Evolutionary conservation across 2,113 vertebrate genomes (phyloP), one percentile per base, ranked within the genome.

Genomic region (Emydocephalus ijimae): DNA sequence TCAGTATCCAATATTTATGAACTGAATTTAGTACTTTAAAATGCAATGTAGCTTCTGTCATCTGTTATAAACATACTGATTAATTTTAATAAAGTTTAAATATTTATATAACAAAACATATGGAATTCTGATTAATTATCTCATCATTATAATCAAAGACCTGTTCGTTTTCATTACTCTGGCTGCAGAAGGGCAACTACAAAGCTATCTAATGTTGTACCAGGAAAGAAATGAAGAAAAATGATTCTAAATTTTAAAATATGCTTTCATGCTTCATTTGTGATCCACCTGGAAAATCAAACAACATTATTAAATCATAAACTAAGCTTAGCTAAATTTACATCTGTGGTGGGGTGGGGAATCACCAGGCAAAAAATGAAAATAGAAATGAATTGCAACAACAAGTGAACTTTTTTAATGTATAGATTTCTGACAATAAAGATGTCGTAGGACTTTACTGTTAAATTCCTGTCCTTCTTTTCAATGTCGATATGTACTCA

Each of bases 1-100:
- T 91, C 87, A 54, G 55, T 88, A 59, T 89, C 85, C 90, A 64
- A n/a, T 85, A 5, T 29, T 86, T 93, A 89, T n/a, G 88, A 93
- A 85, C n/a, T n/a, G 23, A 88, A 48, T 24, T 54, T 43, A 11
- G n/a, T 85, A 34, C 69, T 48, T 92, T 45, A 89, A 24, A 93
- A 85, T 81, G 87, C 55, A 92, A 94, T 95, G 24, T 48, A 45
- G 93, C 94, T 18, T 4, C 85, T 92, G 90, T 93, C 50, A 91
- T 94, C 29, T 91, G 29, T 91, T 69, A 85, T 91, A 52, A n/a
- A n/a, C 23, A 57, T 91, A 57, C 54, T 94, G 55, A 92, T 59
- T 90, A 94, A 10, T 92, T 95, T 85, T 92, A 93, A 93, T 74
- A 88, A 2, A 7, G 1, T 92, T 29, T 24, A 85, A 89, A 85